Evolutionary conservation across 2,113 vertebrate genomes (phyloP).

Genomic region (Guaruba guarouba): DNA sequence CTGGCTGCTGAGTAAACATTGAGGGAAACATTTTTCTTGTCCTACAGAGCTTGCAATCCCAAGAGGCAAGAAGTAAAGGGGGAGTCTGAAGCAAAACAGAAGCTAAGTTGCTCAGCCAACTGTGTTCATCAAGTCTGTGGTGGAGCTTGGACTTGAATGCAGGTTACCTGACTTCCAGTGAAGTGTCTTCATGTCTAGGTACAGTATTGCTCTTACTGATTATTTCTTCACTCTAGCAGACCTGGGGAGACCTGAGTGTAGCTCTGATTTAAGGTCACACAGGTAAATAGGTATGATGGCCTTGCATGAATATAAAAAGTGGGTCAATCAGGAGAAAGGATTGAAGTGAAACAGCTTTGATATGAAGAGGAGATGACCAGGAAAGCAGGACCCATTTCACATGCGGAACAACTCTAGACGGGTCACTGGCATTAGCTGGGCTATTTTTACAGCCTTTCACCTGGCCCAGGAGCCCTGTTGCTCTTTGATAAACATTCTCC

Average conservation of each 20-base stretch:
- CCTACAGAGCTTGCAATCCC: background rate
- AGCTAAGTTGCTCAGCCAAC: background rate
- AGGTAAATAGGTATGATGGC: background rate
- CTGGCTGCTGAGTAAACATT: conserved; percentile 13
- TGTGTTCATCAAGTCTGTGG: background rate
- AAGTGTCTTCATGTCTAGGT: background rate
- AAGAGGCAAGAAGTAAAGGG: background rate
- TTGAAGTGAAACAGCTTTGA: background rate
- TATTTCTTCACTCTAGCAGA: background rate
- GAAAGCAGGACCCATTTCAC: background rate
- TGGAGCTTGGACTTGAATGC: background rate
- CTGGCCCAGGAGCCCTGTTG: background rate
- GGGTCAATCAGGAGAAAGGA: background rate
- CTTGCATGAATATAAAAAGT: background rate
- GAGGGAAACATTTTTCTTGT: conserved; percentile 25
- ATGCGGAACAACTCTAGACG: background rate
- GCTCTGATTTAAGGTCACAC: background rate
- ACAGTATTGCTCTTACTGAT: background rate
- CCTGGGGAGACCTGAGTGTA: background rate
- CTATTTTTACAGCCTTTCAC: background rate
- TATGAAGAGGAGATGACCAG: background rate
- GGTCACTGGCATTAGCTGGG: background rate
- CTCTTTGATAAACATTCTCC: background rate
- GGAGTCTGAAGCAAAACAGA: background rate
- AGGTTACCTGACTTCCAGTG: background rate